A percentile compares a stretch with the other conserved stretches of the same genome.
Evolutionary conservation across 2,113 vertebrate species (phyloP).

Genomic region (Podarcis cretensis): DNA sequence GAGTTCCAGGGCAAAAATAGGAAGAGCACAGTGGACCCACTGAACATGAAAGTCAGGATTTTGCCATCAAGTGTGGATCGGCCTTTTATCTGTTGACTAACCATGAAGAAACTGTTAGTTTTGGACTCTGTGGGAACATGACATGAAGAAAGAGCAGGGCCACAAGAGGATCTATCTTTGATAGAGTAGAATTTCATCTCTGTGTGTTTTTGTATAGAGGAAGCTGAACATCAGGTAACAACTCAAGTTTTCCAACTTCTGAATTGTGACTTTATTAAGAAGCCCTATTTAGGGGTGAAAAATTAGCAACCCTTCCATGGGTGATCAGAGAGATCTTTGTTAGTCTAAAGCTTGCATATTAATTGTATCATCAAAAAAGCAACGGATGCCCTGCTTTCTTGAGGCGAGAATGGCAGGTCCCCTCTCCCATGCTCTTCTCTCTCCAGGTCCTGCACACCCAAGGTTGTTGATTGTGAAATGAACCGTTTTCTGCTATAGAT

Average conservation of each 20-base stretch:
- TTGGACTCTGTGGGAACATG: no score
- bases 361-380: no score
- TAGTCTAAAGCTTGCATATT: background rate
- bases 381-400: background rate
- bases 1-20: no score
- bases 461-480: background rate
- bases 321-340: background rate
- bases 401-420: background rate
- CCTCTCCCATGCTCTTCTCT: background rate
- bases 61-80: no score
- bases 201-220: background rate
- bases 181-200: no score
- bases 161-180: no score
- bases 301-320: background rate
- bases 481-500: no score
- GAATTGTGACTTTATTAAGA: background rate
- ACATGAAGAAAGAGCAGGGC: no score
- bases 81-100: no score
- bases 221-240: background rate
- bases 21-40: no score
- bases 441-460: background rate
- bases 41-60: no score
- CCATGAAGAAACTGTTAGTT: no score
- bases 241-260: background rate
- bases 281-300: background rate